Percentiles rank a stretch among this genome's conserved stretches.
These are phyloP conservation scores for Todiramphus chloris DNA, from an alignment of 2,113 vertebrate species.

Conservation along the genomic window DNA sequence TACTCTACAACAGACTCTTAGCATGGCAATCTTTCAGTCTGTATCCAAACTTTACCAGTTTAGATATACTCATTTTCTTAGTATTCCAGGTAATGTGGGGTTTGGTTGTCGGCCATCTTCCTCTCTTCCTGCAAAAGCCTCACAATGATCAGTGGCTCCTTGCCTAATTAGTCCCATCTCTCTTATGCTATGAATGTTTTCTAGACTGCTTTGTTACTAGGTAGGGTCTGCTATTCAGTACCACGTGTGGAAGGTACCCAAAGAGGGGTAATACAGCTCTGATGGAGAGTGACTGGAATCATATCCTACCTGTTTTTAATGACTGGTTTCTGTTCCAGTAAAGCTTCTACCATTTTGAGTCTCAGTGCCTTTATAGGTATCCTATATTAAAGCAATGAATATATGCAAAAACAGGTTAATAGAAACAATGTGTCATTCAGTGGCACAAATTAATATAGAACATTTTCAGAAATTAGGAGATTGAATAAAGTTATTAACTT, in stretches of 20 bases:
- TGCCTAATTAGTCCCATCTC: constrained; percentile 61
- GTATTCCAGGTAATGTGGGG: constrained; percentile 44
- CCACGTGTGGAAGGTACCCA: not conserved
- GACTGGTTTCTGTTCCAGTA: not conserved
- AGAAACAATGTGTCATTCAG: constrained; percentile 29
- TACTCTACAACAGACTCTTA: not conserved
- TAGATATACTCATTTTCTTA: not conserved
- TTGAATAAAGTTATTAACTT: constrained; percentile 43
- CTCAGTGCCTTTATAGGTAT: not conserved
- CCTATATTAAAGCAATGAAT: not conserved
- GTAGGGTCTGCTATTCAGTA: not conserved
- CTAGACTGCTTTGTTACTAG: constrained; percentile 30
- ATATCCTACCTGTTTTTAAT: not conserved
- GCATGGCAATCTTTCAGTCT: not conserved
- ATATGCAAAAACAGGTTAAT: constrained; percentile 5
- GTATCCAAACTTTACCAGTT: constrained; percentile 15
- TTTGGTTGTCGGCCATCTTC: constrained; percentile 47
- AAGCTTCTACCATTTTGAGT: not conserved
- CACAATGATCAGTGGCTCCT: constrained; percentile 47
- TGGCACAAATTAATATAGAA: not conserved
- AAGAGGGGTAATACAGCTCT: not conserved
- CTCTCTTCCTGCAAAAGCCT: constrained; percentile 37
- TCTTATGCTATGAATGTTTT: constrained; percentile 4
- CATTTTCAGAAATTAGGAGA: constrained; percentile 26
- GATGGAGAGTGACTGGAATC: not conserved